phyloP scores from a whole-genome alignment of 1,140 invertebrate species.

The Trissolcus basalis region DNA sequence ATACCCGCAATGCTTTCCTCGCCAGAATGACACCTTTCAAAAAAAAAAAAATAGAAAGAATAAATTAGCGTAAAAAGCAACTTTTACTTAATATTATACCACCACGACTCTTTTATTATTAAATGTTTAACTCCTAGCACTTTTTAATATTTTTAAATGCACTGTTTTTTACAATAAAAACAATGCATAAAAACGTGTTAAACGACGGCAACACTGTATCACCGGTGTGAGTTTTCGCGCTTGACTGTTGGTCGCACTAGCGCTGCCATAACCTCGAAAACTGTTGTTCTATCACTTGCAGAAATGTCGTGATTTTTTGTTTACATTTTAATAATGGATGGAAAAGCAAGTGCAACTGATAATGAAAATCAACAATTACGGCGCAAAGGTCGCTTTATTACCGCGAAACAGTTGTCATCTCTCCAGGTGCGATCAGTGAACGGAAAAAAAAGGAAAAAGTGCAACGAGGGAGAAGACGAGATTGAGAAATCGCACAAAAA shows the following conservation, averaged over 20 bases:
- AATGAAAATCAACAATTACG: constrained; percentile 3
- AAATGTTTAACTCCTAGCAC: too few relatives aligned
- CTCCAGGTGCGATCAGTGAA: constrained; percentile 7
- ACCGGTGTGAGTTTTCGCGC: background rate
- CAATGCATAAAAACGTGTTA: background rate
- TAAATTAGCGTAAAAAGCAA: too few relatives aligned
- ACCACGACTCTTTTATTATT: too few relatives aligned
- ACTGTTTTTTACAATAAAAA: background rate
- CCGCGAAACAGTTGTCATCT: constrained; percentile 11
- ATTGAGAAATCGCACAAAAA: background rate
- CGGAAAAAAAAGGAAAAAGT: constrained; percentile 15
- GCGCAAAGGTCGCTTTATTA: constrained; percentile 23
- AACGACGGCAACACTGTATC: too few relatives aligned
- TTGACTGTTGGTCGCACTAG: background rate
- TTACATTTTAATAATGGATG: background rate
- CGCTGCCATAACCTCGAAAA: constrained; percentile 2
- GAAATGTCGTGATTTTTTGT: too few relatives aligned
- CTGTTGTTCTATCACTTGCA: background rate
- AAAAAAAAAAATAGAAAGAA: too few relatives aligned
- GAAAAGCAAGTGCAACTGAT: background rate
- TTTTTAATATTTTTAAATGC: too few relatives aligned
- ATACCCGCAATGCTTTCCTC: too few relatives aligned
- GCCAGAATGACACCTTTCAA: too few relatives aligned
- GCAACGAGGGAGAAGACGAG: background rate
- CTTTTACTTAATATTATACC: too few relatives aligned